These are phyloP conservation scores for Triplophysa tibetana DNA, from an alignment of 2,113 vertebrate species.

Conservation along the genomic window DNA sequence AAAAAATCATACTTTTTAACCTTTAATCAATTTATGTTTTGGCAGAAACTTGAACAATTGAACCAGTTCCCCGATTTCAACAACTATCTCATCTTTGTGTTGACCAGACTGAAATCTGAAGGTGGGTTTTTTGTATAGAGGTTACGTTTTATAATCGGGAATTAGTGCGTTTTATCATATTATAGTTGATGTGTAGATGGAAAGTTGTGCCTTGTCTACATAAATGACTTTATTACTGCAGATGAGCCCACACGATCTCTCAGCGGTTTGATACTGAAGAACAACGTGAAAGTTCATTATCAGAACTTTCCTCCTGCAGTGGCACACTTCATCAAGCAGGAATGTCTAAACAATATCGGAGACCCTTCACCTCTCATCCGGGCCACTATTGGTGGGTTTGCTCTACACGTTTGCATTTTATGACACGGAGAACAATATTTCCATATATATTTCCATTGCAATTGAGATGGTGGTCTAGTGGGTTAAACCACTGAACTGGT, in stretches of 20 bases:
- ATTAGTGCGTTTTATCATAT: not conserved
- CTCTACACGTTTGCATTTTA: not conserved
- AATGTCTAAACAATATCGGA: constrained; percentile 93
- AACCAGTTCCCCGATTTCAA: constrained; percentile 96
- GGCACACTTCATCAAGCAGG: constrained; percentile 94
- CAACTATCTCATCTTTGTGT: constrained; percentile 94
- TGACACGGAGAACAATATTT: not conserved
- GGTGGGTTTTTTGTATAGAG: constrained; percentile 68
- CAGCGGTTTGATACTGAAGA: constrained; percentile 93
- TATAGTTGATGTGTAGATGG: too few relatives aligned
- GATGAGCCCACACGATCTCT: constrained; percentile 93
- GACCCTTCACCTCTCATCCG: constrained; percentile 91
- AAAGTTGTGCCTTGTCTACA: too few relatives aligned
- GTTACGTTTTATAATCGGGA: not conserved
- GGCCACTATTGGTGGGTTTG: constrained; percentile 87
- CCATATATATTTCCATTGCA: not conserved
- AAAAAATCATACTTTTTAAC: too few relatives aligned
- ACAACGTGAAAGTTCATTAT: constrained; percentile 95
- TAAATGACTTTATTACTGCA: constrained; percentile 51
- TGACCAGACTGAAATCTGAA: constrained; percentile 90
- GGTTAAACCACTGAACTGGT: too few relatives aligned
- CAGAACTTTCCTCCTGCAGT: constrained; percentile 91
- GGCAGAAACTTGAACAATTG: constrained; percentile 91
- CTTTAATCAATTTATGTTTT: constrained; percentile 35
- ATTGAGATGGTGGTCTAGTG: too few relatives aligned